Conservation (phyloP, 2,888 invertebrate genomes). For the Synergus laeviventris region DNA sequence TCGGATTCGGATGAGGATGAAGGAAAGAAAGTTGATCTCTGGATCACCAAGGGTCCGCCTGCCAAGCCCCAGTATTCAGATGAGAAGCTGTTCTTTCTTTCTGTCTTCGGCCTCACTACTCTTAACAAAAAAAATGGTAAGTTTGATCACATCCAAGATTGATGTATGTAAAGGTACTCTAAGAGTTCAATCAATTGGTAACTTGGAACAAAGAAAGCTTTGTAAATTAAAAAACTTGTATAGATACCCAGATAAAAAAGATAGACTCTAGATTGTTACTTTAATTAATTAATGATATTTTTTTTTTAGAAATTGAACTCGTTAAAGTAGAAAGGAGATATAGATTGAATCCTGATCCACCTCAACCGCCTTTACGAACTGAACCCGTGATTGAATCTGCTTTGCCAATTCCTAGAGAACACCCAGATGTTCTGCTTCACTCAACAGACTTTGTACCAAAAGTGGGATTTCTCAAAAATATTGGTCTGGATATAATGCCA, state of each 20-base stretch:
- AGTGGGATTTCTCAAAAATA: slow-evolving; percentile 79
- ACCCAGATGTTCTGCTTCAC: slow-evolving; percentile 76
- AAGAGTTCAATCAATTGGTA: neutral
- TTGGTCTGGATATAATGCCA: slow-evolving; percentile 79
- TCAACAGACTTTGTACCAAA: slow-evolving; percentile 78
- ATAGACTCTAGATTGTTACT: neutral
- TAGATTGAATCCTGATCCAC: slow-evolving; percentile 77
- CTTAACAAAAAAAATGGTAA: slow-evolving; percentile 80
- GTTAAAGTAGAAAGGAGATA: slow-evolving; percentile 80
- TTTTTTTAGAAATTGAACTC: slow-evolving; percentile 78
- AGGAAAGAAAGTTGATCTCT: slow-evolving; percentile 77
- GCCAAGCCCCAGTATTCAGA: slow-evolving; percentile 77
- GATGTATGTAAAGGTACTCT: neutral
- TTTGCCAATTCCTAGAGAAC: slow-evolving; percentile 77
- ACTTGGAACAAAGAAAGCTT: neutral
- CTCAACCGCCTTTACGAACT: slow-evolving; percentile 74
- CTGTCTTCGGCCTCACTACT: slow-evolving; percentile 82
- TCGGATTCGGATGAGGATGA: slow-evolving; percentile 78
- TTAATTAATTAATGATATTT: neutral
- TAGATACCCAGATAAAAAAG: too few species aligned
- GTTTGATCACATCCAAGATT: slow-evolving; percentile 46
- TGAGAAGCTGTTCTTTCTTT: slow-evolving; percentile 80
- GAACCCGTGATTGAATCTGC: slow-evolving; percentile 74
- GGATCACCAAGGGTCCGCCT: slow-evolving; percentile 79
- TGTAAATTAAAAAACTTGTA: too few species aligned